Evolutionary conservation across 2,888 invertebrate genomes (phyloP), one percentile per base, ranked within the genome.

Genomic region (Morinoia aosen): DNA sequence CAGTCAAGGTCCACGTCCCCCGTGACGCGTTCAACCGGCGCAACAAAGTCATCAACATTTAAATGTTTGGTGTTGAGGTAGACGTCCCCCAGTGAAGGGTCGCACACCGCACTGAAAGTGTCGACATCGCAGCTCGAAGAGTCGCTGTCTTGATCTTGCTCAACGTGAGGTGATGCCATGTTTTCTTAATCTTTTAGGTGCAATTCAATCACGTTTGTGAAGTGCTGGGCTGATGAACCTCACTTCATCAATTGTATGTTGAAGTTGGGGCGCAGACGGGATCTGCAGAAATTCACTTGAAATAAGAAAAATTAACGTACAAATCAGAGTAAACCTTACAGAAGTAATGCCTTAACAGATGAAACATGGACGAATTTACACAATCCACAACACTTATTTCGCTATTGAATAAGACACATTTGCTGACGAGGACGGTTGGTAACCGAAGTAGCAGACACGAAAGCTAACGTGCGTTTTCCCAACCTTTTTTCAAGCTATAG

Each of bases 141-240:
- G 48, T 93, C 93, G 19, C 93, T 93, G 25, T 93, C 91, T 19
- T 61, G 76, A 76, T 76, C 76, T 76, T 76, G 25, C 25, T 76
- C 76, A 33, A 33, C 19, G 76, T 14, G 0, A 76, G 76, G 76
- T 76, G 76, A 48, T 48, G 48, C 10, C 76, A 76, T 76, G 25
- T 76, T 76, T 16, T 25, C 10, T 76, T 19, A 33, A 76, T 25
- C 25, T 33, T 2, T 10, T 8, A 8, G 25, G 33, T 25, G 25
- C 61, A 19, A 61, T 19, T 33, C 8, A 76, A 25, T 76, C 33
- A 76, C 33, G 0, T 33, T 33, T 19, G 25, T 76, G 10, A 33
- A 76, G 0, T 33, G 25, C 76, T 12, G 33, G 3, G 3, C 33
- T 33, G 33, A 33, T 25, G 19, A 33, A 19, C 25, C 25, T 33